Evolutionary conservation across 1,140 invertebrate genomes (phyloP), one percentile per base, ranked within the genome.

Genomic region (Dinoponera quadriceps): DNA sequence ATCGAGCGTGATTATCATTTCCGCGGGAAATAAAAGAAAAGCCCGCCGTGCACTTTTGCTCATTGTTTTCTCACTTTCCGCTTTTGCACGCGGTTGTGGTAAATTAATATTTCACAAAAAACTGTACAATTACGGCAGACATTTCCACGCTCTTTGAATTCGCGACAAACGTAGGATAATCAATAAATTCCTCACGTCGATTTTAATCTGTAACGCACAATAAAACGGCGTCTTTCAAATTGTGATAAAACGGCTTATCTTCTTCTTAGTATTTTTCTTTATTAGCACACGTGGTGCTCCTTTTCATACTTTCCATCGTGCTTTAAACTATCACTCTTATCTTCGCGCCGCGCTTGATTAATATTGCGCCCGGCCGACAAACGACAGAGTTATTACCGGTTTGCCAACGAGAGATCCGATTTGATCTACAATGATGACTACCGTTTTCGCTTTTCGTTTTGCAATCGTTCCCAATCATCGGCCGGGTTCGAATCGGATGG

Each of bases 351-450:
- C 11, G n/a, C n/a, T 16, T 66, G 62, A 77, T 38, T 77, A 65
- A 51, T 77, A 49, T 22, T 27, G 38, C 14, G 22, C 2, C 11
- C 16, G 16, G 66, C 38, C 29, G 59, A 49, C 73, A 51, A 75
- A 75, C 25, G 60, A 62, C 33, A 60, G 38, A 54, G 27, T 29
- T 77, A 77, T 66, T 66, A 77, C 33, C 60, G 66, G 60, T 33
- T 22, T 25, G n/a, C 27, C 16, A 77, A 77, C 74, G 54, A 38
- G 54, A 38, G 62, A 77, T 33, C 27, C 22, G 73, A 75, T 77
- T 48, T 54, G 27, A 62, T 74, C 57, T 63, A 29, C 44, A 54
- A 77, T 66, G 74, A 77, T 66, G 74, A 77, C 74, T 77, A 77
- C 60, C 51, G 60, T 66, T 27, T 14, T 16, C 44, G 22, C 54